Evolutionary conservation across 1,140 invertebrate genomes (phyloP).

Genomic region (Manduca sexta): DNA sequence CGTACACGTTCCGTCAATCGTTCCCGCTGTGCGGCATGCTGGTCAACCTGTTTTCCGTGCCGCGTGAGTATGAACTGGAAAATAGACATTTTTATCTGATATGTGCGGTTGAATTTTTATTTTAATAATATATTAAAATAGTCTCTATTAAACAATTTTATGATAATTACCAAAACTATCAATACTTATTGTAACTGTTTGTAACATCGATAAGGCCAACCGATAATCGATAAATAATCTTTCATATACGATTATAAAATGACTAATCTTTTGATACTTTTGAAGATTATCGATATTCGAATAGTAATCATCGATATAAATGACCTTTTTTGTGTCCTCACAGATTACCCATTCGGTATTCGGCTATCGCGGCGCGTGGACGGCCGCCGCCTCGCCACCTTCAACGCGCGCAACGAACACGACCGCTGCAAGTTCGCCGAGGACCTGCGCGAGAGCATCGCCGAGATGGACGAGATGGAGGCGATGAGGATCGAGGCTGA

Average conservation of each 20-base stretch:
- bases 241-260: too few species aligned
- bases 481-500: constrained; percentile 84
- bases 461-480: constrained; percentile 97
- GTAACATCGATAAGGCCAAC: too few species aligned
- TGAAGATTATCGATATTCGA: too few species aligned
- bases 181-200: too few species aligned
- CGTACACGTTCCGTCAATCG: constrained; percentile 95
- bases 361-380: constrained; percentile 93
- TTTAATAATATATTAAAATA: too few species aligned
- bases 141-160: too few species aligned
- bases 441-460: constrained; percentile 93
- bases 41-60: constrained; percentile 92
- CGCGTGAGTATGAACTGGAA: constrained; percentile 81
- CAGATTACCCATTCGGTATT: constrained; percentile 96
- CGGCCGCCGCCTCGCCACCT: constrained; percentile 91
- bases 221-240: too few species aligned
- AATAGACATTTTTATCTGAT: too few species aligned
- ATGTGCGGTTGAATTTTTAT: too few species aligned
- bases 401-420: constrained; percentile 96
- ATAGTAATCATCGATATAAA: too few species aligned
- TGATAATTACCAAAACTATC: too few species aligned
- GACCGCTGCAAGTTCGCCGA: constrained; percentile 95
- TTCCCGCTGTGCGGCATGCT: constrained; percentile 94
- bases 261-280: too few species aligned
- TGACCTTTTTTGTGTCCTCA: neutral